These are phyloP conservation scores for Anguilla megastoma DNA, from an alignment of 2,797 vertebrate species.

Conservation along the genomic window DNA sequence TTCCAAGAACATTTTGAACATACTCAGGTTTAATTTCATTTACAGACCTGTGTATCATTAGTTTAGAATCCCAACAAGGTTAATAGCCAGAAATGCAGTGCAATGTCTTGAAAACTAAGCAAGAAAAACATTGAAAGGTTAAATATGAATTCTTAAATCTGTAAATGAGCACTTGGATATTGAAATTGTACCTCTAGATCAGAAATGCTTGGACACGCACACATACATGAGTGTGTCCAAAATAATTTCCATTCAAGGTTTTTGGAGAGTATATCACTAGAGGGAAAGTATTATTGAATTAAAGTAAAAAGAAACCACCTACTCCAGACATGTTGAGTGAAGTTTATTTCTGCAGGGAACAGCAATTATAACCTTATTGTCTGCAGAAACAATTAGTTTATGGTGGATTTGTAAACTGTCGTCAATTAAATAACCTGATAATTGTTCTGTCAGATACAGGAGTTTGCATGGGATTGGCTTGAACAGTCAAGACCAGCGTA, in stretches of 20 bases:
- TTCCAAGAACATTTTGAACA: conserved; percentile 35
- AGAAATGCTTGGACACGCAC: conserved; percentile 16
- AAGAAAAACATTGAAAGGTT: conserved; percentile 65
- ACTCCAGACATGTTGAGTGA: background rate
- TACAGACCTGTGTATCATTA: conserved; percentile 42
- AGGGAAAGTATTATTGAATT: background rate
- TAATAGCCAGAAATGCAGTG: conserved; percentile 29
- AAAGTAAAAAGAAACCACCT: background rate
- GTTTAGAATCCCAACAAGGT: conserved; percentile 62
- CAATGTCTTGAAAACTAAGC: conserved; percentile 57
- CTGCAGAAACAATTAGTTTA: conserved; percentile 49
- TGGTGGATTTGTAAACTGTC: conserved; percentile 48
- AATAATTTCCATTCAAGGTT: background rate
- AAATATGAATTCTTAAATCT: background rate
- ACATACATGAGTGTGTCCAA: background rate
- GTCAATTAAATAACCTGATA: conserved; percentile 25
- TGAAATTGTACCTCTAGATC: conserved; percentile 9
- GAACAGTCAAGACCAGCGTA: conserved; percentile 32
- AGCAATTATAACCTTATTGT: conserved; percentile 40
- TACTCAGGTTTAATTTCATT: conserved; percentile 62
- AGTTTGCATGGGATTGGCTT: conserved; percentile 36
- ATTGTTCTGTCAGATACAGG: conserved; percentile 26
- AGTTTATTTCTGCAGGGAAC: background rate
- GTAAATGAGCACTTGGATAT: background rate
- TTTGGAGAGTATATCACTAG: background rate